These are phyloP conservation scores for Hexactinellida sp. DNA, from an alignment of 37 sponge, comb jelly and placozoan species.

Conservation along the genomic window DNA sequence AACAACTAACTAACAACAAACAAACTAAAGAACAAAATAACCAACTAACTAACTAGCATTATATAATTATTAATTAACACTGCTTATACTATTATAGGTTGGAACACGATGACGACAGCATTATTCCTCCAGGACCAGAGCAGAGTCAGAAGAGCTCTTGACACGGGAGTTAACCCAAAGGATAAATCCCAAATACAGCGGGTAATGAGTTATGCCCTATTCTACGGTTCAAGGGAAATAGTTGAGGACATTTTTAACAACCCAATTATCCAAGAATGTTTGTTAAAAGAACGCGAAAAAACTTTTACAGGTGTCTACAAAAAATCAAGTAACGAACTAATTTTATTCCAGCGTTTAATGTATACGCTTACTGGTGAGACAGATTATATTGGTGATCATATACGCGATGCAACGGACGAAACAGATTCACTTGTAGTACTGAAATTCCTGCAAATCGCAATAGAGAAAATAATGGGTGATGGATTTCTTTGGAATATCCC, in stretches of 20 bases:
- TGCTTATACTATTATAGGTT: not conserved
- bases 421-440: not conserved
- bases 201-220: not conserved
- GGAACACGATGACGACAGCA: conserved; percentile 5
- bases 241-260: not conserved
- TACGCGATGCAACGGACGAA: not conserved
- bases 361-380: not conserved
- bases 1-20: not conserved
- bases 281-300: not conserved
- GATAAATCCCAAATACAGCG: not conserved
- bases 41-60: not conserved
- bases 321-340: not conserved
- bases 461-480: conserved; percentile 4
- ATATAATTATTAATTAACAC: not conserved
- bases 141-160: not conserved
- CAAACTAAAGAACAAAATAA: not conserved
- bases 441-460: not conserved
- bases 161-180: not conserved
- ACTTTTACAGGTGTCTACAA: not conserved
- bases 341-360: not conserved
- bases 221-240: conserved; percentile 2
- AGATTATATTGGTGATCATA: not conserved
- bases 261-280: not conserved
- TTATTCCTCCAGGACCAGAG: not conserved
- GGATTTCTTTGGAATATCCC: not conserved